These are phyloP conservation scores for Leptopilina clavipes DNA, from an alignment of 1,140 invertebrate species.

Conservation along the genomic window DNA sequence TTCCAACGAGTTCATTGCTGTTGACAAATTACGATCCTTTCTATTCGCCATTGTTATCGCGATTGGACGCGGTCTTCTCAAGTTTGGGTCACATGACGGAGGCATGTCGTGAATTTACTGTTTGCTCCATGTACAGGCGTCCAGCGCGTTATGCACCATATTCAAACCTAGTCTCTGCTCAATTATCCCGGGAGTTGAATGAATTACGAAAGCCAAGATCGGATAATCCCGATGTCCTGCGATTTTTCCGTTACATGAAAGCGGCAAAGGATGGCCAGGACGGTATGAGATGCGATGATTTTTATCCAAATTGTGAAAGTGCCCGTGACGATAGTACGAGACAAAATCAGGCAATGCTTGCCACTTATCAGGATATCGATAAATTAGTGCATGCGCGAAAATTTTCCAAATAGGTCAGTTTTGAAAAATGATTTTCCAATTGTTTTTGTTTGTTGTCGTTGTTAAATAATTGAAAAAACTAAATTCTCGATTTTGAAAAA, in stretches of 20 bases:
- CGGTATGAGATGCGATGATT: slow-evolving; percentile 79
- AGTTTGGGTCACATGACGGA: slow-evolving; percentile 83
- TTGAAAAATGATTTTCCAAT: neutral
- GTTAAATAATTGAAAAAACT: too few relatives aligned
- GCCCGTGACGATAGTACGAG: slow-evolving; percentile 76
- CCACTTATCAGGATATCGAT: slow-evolving; percentile 89
- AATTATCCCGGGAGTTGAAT: slow-evolving; percentile 88
- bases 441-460: too few relatives aligned
- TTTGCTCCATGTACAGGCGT: slow-evolving; percentile 89
- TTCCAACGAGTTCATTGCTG: slow-evolving; percentile 86
- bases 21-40: slow-evolving; percentile 91
- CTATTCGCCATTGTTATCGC: slow-evolving; percentile 87
- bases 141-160: slow-evolving; percentile 90
- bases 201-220: slow-evolving; percentile 86
- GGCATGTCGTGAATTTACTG: slow-evolving; percentile 84
- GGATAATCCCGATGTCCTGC: slow-evolving; percentile 87
- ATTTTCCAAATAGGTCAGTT: slow-evolving; percentile 50
- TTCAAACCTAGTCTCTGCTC: slow-evolving; percentile 90
- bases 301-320: slow-evolving; percentile 74
- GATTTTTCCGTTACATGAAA: slow-evolving; percentile 92
- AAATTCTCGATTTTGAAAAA: too few relatives aligned
- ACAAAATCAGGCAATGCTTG: slow-evolving; percentile 86
- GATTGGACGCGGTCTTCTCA: slow-evolving; percentile 87
- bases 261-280: slow-evolving; percentile 90
- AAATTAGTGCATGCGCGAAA: slow-evolving; percentile 88